Base-by-base conservation (phyloP, 1,140 invertebrate species). In the Trachymyrmex septentrionalis region DNA sequence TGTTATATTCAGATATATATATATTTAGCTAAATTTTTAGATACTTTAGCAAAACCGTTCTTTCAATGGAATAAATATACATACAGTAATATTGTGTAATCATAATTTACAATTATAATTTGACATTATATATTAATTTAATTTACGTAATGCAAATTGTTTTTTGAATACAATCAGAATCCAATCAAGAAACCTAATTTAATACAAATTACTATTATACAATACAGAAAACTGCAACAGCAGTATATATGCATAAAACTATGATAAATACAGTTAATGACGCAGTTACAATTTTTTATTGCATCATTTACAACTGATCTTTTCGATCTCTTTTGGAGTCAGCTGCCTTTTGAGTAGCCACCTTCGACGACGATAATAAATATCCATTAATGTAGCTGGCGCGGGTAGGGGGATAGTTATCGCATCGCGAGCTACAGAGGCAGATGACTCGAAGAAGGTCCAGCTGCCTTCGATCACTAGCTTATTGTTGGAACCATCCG, bases 381-480 rank as follows among this genome's bases (percentile, higher is more conserved):
- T 94, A 93, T 94, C 93, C 93, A 93, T 94, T 94, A 94, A 92
- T 93, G 92, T 87, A 69, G 85, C 87, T 67, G 89, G 88, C 91
- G 80, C 89, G 89, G 66, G 86, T 87, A 91, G 89, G 87, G 89
- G 92, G 86, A 91, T 93, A 93, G 93, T 94, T 94, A 93, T 93
- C 93, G 93, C 91, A 92, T 93, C 93, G 92, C 92, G 92, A 91
- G 92, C 93, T 91, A 93, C 86, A 88, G 86, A 89, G 90, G 93
- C 93, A 94, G 93, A 94, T 94, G 93, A 94, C 91, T 93, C 91
- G 87, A 91, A 90, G 91, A 91, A 93, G 93, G 93, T 94, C 91
- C 93, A 94, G 93, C 93, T 94, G 93, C 91, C 89, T 91, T 93
- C 91, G 93, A 94, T 94, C 93, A 93, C 90, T 93, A 91, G 91